Conservation (phyloP, 1,140 invertebrate genomes). For the Drosophila funebris region DNA sequence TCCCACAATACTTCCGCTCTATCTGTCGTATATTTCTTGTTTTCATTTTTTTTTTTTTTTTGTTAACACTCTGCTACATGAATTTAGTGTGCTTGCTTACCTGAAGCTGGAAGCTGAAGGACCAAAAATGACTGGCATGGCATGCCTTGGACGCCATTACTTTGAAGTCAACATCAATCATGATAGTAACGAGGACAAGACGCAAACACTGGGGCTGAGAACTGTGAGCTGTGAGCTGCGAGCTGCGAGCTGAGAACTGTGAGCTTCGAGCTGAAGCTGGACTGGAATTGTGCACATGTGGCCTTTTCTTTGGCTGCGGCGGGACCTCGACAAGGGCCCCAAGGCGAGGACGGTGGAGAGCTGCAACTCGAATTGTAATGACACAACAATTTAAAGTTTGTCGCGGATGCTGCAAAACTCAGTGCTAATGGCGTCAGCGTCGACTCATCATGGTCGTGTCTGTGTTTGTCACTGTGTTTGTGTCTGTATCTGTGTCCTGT, state of each 20-base stretch:
- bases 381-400: constrained; percentile 81
- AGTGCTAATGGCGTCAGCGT: constrained; percentile 78
- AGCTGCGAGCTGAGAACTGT: too few species aligned
- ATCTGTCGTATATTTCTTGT: background rate
- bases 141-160: constrained; percentile 41
- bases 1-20: background rate
- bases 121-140: constrained; percentile 39
- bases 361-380: constrained; percentile 74
- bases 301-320: constrained; percentile 37
- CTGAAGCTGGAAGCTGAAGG: constrained; percentile 2
- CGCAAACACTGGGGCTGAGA: background rate
- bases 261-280: background rate
- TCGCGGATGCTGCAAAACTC: constrained; percentile 81
- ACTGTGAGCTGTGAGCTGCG: too few species aligned
- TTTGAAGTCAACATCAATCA: constrained; percentile 56
- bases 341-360: constrained; percentile 2
- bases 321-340: constrained; percentile 9
- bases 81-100: constrained; percentile 20
- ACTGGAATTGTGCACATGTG: constrained; percentile 50
- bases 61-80: constrained; percentile 14
- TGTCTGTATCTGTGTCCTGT: constrained; percentile 18
- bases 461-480: constrained; percentile 18
- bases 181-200: constrained; percentile 48
- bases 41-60: background rate
- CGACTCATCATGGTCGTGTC: constrained; percentile 63